phyloP scores from a whole-genome alignment of 2,888 invertebrate species.

The Clepsis dumicolana region DNA sequence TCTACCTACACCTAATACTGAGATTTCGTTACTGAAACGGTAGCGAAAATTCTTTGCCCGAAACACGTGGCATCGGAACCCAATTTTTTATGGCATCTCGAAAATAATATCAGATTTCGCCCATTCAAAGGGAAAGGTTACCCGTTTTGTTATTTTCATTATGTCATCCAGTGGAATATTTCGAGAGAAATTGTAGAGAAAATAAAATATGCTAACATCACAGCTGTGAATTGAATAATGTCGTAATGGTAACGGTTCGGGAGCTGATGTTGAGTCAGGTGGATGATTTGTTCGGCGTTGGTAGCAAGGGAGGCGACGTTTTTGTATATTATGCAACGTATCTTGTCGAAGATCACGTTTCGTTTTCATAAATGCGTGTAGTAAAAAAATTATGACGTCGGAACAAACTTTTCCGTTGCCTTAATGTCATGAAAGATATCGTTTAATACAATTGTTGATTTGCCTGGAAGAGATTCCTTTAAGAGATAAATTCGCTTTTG shows the following conservation, averaged over 20 bases:
- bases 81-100: neutral
- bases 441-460: too few relatives aligned
- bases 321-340: too few relatives aligned
- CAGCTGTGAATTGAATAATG: conserved; percentile 7
- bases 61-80: neutral
- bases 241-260: neutral
- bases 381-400: too few relatives aligned
- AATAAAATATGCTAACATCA: conserved; percentile 13
- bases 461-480: too few relatives aligned
- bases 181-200: conserved; percentile 12
- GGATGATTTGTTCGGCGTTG: neutral
- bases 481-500: too few relatives aligned
- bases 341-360: too few relatives aligned
- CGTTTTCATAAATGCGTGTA: too few relatives aligned
- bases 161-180: conserved; percentile 12
- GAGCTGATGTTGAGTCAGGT: neutral
- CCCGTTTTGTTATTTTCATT: conserved; percentile 13
- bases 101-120: conserved; percentile 12
- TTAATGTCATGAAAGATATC: too few relatives aligned
- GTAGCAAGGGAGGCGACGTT: neutral
- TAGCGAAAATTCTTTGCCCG: neutral
- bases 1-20: neutral
- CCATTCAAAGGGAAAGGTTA: conserved; percentile 10
- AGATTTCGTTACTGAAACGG: neutral
- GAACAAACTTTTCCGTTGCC: too few relatives aligned